Conservation (phyloP, 2,113 vertebrate species). For the Callithrix jacchus region DNA sequence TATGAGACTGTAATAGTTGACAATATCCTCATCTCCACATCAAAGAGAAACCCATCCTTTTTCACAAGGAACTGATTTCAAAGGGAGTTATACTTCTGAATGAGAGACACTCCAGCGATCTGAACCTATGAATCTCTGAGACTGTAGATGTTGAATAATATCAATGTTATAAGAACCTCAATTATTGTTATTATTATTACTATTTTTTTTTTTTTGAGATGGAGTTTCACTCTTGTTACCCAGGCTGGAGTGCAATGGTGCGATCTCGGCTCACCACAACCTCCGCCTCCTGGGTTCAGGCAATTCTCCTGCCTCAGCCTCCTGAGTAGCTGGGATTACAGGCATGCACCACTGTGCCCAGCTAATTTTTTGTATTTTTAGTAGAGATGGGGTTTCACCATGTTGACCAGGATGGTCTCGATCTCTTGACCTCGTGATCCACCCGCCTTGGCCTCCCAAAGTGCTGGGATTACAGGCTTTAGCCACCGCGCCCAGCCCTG, state of each 20-base stretch:
- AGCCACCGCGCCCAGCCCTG: no score
- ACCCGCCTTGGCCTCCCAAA: no score
- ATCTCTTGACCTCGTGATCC: no score
- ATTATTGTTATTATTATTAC: no score
- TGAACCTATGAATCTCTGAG: background rate
- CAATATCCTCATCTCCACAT: background rate
- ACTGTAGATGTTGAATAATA: background rate
- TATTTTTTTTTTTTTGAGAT: no score
- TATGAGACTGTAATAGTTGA: background rate
- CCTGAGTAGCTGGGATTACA: background rate
- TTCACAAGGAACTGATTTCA: conserved; percentile 13
- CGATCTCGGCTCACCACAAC: background rate
- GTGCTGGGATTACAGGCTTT: no score
- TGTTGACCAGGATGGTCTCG: no score
- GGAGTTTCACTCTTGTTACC: background rate
- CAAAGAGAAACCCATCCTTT: background rate
- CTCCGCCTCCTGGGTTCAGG: background rate
- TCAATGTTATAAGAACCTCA: background rate
- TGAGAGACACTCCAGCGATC: background rate
- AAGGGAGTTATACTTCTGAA: background rate
- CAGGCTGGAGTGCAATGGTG: background rate
- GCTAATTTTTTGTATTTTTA: no score
- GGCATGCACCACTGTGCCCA: no score
- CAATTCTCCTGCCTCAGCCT: background rate
- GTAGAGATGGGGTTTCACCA: no score